Evolutionary conservation across 1,140 invertebrate genomes (phyloP).

Genomic region (Ridgeia piscesae): DNA sequence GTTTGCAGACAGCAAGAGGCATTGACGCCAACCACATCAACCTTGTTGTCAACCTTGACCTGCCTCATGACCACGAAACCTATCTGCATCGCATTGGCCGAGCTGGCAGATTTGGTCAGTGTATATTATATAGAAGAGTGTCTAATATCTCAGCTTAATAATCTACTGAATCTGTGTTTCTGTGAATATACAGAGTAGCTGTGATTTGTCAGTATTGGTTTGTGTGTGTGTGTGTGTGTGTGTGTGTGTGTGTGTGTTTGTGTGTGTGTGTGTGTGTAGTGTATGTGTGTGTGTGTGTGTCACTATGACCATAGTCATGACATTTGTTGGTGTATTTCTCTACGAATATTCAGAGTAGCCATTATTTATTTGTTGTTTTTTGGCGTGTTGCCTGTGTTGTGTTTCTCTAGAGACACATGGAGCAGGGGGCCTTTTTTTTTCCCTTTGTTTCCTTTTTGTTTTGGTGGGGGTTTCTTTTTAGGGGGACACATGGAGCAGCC

Average conservation of each 20-base stretch:
- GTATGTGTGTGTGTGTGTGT: no score
- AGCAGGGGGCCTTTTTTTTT: no score
- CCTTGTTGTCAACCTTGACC: conserved; percentile 89
- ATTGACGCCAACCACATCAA: conserved; percentile 92
- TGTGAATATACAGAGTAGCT: conserved; percentile 50
- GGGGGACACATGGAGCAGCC: conserved; percentile 51
- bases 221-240: no score
- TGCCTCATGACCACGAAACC: conserved; percentile 78
- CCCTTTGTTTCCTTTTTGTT: background rate
- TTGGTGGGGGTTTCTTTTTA: conserved; percentile 7
- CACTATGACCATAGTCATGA: conserved; percentile 41
- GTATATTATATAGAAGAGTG: background rate
- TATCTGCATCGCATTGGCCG: conserved; percentile 95
- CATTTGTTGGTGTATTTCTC: conserved; percentile 33
- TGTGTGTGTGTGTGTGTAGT: conserved; percentile 38
- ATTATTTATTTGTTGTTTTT: no score
- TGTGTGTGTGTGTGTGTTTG: conserved; percentile 47
- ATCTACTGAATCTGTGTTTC: no score
- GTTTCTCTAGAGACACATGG: background rate
- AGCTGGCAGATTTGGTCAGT: conserved; percentile 75
- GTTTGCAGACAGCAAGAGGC: conserved; percentile 63
- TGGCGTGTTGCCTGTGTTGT: no score
- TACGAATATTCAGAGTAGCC: background rate
- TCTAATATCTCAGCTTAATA: no score
- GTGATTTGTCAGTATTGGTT: no score